These are phyloP conservation scores for Mimumesa dahlbomi DNA, from an alignment of 2,888 invertebrate genomes.

Conservation along the genomic window DNA sequence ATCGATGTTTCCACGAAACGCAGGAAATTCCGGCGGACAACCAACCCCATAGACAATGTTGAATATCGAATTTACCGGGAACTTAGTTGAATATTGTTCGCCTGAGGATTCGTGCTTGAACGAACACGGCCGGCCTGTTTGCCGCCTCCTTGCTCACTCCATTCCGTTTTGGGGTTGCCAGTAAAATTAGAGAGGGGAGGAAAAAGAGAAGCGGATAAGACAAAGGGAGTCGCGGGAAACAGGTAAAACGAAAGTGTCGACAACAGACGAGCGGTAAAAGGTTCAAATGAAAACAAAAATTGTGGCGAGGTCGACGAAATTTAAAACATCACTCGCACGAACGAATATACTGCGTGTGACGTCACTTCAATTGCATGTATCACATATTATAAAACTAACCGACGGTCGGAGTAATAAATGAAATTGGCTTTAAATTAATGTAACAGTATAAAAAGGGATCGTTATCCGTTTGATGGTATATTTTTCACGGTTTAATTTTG, in stretches of 20 bases:
- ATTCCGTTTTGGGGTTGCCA: neutral
- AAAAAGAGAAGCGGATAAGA: constrained; percentile 24
- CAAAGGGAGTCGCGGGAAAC: constrained; percentile 19
- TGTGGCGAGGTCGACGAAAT: too few relatives aligned
- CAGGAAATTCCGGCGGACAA: constrained; percentile 40
- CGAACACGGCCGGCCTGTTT: constrained; percentile 66
- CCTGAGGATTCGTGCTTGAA: constrained; percentile 69
- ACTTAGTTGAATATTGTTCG: constrained; percentile 77
- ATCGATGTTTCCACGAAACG: constrained; percentile 12
- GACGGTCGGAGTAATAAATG: too few relatives aligned
- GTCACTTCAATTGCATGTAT: too few relatives aligned
- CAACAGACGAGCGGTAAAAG: too few relatives aligned
- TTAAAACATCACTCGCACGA: too few relatives aligned
- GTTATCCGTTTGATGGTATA: too few relatives aligned
- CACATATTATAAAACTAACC: too few relatives aligned
- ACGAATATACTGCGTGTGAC: too few relatives aligned
- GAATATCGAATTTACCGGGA: constrained; percentile 74
- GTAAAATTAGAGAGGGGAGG: neutral
- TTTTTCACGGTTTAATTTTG: too few relatives aligned
- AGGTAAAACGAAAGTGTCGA: constrained; percentile 17
- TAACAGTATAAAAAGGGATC: too few relatives aligned
- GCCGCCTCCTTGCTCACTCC: constrained; percentile 23
- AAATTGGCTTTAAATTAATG: too few relatives aligned
- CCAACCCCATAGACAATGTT: constrained; percentile 37
- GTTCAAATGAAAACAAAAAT: too few relatives aligned